phyloP scores from a whole-genome alignment of 2,797 vertebrate species.

The Uromys caudimaculatus region DNA sequence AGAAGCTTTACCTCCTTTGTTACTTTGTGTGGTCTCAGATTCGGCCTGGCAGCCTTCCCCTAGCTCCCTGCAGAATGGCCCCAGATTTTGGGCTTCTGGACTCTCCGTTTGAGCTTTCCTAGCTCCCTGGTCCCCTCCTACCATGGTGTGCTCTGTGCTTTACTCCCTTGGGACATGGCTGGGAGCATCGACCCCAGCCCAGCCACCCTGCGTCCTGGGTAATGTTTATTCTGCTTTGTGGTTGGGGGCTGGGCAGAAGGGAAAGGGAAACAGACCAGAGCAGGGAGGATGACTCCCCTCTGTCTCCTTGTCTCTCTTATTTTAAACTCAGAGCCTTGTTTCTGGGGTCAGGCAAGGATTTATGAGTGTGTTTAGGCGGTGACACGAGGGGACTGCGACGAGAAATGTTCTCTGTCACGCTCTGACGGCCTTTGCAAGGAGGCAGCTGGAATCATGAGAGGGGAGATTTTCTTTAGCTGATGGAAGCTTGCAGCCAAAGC shows the following conservation, averaged over 20 bases:
- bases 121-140: neutral
- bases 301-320: conserved; percentile 53
- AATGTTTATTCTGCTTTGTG: neutral
- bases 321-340: conserved; percentile 57
- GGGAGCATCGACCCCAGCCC: neutral
- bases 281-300: neutral
- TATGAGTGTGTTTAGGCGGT: conserved; percentile 72
- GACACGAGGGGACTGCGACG: conserved; percentile 36
- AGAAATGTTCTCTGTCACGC: conserved; percentile 67
- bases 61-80: neutral
- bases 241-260: neutral
- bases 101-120: neutral
- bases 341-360: conserved; percentile 72
- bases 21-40: neutral
- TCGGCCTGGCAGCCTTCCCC: neutral
- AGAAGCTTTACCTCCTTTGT: neutral
- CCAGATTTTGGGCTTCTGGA: neutral
- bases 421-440: conserved; percentile 49
- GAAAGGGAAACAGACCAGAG: neutral
- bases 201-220: neutral
- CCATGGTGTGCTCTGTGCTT: neutral
- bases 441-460: neutral
- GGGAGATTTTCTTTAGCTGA: conserved; percentile 36
- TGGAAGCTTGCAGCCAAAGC: neutral
- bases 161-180: neutral